Base-by-base conservation (phyloP, 1,140 invertebrate species). In the Bombus haemorrhoidalis region DNA sequence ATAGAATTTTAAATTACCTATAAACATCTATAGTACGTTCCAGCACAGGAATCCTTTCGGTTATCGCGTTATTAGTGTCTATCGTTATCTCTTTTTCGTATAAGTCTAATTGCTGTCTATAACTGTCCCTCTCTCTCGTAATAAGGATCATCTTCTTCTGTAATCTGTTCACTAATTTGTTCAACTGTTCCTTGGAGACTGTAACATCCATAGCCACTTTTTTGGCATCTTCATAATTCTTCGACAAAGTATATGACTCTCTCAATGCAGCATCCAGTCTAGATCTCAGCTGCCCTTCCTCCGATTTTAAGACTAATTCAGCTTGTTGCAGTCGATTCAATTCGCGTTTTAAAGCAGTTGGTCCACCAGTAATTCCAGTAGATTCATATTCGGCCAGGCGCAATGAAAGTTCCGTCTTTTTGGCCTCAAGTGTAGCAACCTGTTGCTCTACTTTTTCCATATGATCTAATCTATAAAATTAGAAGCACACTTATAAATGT, bases 111-210 rank as follows among this genome's bases (percentile, higher is more conserved):
- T 98, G 97, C 81, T 97, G 96, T 87, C 97, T 96, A 88, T 96
- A 96, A 87, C 96, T 97, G 89, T 98, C 98, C 76, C 98, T 95
- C 93, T 98, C 97, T 76, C 97, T 96, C 1, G 97, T 97, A 1
- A 98, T 96, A 22, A 97, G 95, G 10, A 96, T 88, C 83, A 96
- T 92, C 91, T 96, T 96, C 59, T 95, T 95, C 72, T 96, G 95
- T 9, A 96, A 84, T 69, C 96, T 94, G 73, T 94, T 95, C 32
- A 96, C 91, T 2, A 96, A 91, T 47, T 95, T 95, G 53, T 93
- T 95, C 47, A 95, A 86, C 86, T 95, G 93, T 39, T 95, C 94
- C 32, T 91, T 91, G 0, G 93, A 93, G 13, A 18, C 86, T 0
- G 92, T 92, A 81, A 92, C 91, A 28, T 95, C 93, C 0, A 87